Conservation (phyloP, 2,888 invertebrate genomes). For the Volucella inflata region DNA sequence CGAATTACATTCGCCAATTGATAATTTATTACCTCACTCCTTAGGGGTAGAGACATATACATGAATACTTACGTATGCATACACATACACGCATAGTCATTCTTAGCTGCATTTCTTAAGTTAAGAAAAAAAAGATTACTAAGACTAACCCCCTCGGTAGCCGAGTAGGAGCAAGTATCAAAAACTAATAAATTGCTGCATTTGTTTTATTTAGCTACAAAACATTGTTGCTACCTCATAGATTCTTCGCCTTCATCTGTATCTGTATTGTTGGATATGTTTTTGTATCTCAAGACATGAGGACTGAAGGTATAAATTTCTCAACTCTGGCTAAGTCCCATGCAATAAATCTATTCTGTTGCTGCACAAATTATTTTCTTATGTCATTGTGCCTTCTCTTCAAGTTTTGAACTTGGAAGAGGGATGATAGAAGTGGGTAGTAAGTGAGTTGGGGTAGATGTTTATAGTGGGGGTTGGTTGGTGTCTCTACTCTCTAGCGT, state of each 20-base stretch:
- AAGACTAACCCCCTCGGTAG: no score
- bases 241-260: conserved; percentile 20
- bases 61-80: no score
- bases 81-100: background rate
- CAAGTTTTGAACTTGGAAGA: conserved; percentile 20
- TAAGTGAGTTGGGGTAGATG: no score
- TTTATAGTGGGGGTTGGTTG: no score
- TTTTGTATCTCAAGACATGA: no score
- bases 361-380: conserved; percentile 71
- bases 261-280: background rate
- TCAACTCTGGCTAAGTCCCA: conserved; percentile 55
- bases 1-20: conserved; percentile 72
- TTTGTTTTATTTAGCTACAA: conserved; percentile 48
- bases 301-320: conserved; percentile 20
- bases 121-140: conserved; percentile 12
- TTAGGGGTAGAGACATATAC: background rate
- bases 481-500: no score
- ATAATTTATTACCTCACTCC: conserved; percentile 67
- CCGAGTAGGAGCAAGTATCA: conserved; percentile 1
- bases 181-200: conserved; percentile 56
- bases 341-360: conserved; percentile 55
- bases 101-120: conserved; percentile 14
- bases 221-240: conserved; percentile 61
- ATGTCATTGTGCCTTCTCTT: conserved; percentile 50
- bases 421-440: background rate